Evolutionary conservation across 2,113 vertebrate genomes (phyloP).

Genomic region (Cyanistes caeruleus): DNA sequence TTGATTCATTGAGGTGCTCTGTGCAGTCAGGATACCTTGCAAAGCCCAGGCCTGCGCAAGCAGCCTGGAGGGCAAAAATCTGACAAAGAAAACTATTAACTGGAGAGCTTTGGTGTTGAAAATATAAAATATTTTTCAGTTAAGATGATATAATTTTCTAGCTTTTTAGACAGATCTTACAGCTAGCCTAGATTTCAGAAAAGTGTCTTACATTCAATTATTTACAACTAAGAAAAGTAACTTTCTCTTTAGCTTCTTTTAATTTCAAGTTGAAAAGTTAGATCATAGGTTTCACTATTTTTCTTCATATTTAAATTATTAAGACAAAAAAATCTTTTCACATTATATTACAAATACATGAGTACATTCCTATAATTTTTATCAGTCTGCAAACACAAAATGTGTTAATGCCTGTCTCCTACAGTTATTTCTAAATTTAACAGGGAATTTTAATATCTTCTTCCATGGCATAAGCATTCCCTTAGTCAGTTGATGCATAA

Average conservation of each 20-base stretch:
- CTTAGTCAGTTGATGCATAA: background rate
- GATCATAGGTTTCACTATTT: background rate
- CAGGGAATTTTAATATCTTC: background rate
- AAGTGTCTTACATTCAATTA: background rate
- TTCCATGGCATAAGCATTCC: background rate
- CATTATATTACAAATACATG: background rate
- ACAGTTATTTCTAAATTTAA: background rate
- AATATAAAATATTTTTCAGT: slow-evolving; percentile 11
- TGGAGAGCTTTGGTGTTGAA: background rate
- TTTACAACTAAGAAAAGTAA: background rate
- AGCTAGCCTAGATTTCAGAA: background rate
- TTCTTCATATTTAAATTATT: background rate
- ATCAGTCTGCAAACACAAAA: background rate
- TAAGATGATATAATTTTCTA: background rate
- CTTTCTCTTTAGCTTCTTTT: background rate
- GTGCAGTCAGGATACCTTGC: background rate
- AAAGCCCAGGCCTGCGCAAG: background rate
- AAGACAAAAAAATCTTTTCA: background rate
- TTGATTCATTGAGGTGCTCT: background rate
- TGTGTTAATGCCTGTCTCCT: background rate
- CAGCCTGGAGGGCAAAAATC: background rate
- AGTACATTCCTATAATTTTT: background rate
- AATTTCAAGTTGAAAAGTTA: slow-evolving; percentile 14
- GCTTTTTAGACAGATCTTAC: background rate
- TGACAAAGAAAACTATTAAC: background rate